These are phyloP conservation scores for Regulus satrapa DNA, from an alignment of 2,113 vertebrate genomes.

Conservation along the genomic window DNA sequence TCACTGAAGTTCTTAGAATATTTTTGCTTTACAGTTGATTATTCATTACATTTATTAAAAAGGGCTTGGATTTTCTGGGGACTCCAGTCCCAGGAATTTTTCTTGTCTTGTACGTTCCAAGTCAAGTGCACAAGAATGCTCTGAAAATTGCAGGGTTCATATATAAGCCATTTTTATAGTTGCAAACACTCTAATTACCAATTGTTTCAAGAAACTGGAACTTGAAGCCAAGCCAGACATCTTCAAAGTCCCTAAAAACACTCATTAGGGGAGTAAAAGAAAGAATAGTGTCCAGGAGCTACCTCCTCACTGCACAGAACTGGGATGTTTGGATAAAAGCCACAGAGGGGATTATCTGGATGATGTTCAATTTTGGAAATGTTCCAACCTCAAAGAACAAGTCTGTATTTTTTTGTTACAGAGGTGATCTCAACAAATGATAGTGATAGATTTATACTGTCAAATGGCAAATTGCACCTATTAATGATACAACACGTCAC, in stretches of 20 bases:
- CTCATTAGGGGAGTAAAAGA: neutral
- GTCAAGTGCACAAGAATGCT: neutral
- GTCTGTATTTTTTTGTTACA: neutral
- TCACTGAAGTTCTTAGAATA: constrained; percentile 3
- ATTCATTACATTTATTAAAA: neutral
- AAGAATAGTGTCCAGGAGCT: neutral
- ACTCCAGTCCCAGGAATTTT: neutral
- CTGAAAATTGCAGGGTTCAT: constrained; percentile 20
- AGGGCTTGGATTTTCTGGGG: neutral
- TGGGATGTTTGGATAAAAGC: constrained; percentile 26
- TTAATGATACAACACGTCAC: neutral
- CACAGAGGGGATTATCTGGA: neutral
- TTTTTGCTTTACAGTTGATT: constrained; percentile 33
- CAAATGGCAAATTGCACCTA: neutral
- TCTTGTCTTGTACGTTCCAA: neutral
- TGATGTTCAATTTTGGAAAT: constrained; percentile 15
- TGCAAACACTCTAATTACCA: constrained; percentile 26
- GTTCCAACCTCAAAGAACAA: neutral
- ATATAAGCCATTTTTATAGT: neutral
- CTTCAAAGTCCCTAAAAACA: constrained; percentile 10
- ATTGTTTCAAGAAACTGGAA: constrained; percentile 25
- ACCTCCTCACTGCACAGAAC: neutral
- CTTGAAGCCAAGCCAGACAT: constrained; percentile 9
- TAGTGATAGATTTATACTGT: neutral
- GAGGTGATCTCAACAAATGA: neutral